Evolutionary conservation across 1,140 invertebrate genomes (phyloP).

Genomic region (Maconellicoccus hirsutus): DNA sequence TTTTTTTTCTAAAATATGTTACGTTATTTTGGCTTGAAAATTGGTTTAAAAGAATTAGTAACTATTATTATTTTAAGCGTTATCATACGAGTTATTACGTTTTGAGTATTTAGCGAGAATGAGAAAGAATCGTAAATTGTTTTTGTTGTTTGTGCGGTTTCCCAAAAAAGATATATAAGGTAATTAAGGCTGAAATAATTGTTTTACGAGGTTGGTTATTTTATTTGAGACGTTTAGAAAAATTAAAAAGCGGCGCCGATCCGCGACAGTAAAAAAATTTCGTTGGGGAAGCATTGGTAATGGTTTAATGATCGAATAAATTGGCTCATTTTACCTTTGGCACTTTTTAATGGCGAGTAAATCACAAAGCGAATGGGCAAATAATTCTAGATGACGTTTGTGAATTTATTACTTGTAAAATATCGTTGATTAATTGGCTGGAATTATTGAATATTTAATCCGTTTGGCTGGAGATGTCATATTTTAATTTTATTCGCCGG

Average conservation of each 20-base stretch:
- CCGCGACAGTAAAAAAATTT: too few relatives aligned
- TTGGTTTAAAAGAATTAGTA: slow-evolving; percentile 16
- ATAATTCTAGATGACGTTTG: too few relatives aligned
- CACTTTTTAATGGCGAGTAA: too few relatives aligned
- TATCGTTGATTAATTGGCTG: neutral
- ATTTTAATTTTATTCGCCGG: neutral
- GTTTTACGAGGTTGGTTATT: neutral
- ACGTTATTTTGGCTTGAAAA: slow-evolving; percentile 19
- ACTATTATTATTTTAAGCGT: neutral
- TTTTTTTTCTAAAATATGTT: slow-evolving; percentile 20
- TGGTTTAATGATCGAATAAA: too few relatives aligned
- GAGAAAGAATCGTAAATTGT: neutral
- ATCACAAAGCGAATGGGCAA: too few relatives aligned
- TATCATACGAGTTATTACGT: neutral
- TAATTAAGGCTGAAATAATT: neutral
- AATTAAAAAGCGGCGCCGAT: too few relatives aligned
- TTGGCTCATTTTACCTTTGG: too few relatives aligned
- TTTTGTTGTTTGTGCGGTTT: neutral
- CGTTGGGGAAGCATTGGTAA: too few relatives aligned
- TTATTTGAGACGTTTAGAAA: too few relatives aligned
- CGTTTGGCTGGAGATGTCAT: neutral
- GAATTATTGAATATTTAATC: slow-evolving; percentile 4
- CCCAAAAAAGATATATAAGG: neutral
- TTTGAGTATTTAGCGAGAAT: neutral
- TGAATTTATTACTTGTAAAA: too few relatives aligned